Conservation (phyloP, 2,888 invertebrate species). For the Lomographa bimaculata region DNA sequence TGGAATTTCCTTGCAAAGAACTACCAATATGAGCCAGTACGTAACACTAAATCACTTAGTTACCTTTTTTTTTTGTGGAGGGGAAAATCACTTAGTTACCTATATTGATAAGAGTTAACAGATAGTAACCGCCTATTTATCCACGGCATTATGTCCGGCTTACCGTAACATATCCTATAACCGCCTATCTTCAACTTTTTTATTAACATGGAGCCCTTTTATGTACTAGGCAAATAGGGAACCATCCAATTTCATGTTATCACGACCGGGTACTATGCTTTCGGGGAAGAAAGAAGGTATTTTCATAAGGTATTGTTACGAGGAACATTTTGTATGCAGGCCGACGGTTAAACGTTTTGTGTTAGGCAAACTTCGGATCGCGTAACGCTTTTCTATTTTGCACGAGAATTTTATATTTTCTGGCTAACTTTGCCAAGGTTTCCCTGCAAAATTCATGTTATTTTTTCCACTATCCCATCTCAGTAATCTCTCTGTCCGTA, state of each 20-base stretch:
- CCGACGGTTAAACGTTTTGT: slow-evolving; percentile 21
- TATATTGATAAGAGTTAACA: slow-evolving; percentile 39
- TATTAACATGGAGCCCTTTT: slow-evolving; percentile 42
- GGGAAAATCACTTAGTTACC: slow-evolving; percentile 15
- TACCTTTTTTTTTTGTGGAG: no score
- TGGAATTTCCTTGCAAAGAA: no score
- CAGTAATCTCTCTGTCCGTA: no score
- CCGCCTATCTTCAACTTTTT: slow-evolving; percentile 42
- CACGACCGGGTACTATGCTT: slow-evolving; percentile 27
- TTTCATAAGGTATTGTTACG: slow-evolving; percentile 28
- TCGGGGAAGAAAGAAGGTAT: slow-evolving; percentile 18
- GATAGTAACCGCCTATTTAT: slow-evolving; percentile 38
- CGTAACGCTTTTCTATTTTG: no score
- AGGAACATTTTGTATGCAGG: slow-evolving; percentile 31
- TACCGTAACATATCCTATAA: slow-evolving; percentile 41
- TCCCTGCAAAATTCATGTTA: no score
- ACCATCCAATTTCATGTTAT: slow-evolving; percentile 42
- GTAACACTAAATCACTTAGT: no score
- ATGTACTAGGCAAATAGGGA: slow-evolving; percentile 38
- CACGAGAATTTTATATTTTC: no score
- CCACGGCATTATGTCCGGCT: slow-evolving; percentile 27
- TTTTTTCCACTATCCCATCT: no score
- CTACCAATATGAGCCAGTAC: no score
- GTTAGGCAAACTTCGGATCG: no score
- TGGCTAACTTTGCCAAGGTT: no score